Percentiles rank a stretch among this genome's conserved stretches.
Conservation (phyloP, 2,797 vertebrate genomes). For the Melanitta fusca region DNA sequence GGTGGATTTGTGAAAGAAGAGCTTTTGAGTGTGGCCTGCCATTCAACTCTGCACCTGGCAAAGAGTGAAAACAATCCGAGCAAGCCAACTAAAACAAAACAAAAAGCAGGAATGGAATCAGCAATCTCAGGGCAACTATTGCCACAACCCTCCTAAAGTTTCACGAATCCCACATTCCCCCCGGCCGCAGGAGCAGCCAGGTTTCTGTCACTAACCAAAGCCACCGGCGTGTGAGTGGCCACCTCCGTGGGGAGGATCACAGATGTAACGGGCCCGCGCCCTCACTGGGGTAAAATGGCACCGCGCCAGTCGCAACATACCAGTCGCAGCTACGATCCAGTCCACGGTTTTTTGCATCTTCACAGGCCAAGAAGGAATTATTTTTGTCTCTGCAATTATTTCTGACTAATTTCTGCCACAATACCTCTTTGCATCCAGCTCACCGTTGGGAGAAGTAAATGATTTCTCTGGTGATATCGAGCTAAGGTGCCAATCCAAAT, state of each 20-base stretch:
- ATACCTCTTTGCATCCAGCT: slow-evolving; percentile 3
- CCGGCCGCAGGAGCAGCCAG: slow-evolving; percentile 57
- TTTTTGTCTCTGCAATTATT: slow-evolving; percentile 36
- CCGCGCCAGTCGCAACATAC: neutral
- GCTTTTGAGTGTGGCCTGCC: slow-evolving; percentile 75
- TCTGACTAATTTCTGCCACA: slow-evolving; percentile 43
- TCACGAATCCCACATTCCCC: slow-evolving; percentile 48
- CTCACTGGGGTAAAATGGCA: neutral
- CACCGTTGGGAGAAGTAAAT: neutral
- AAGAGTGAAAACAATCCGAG: slow-evolving; percentile 65
- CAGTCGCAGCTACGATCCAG: slow-evolving; percentile 27
- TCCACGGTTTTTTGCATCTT: neutral
- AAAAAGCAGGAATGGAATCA: slow-evolving; percentile 71
- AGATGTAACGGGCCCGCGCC: neutral
- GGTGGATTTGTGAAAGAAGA: slow-evolving; percentile 76
- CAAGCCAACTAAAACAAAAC: slow-evolving; percentile 71
- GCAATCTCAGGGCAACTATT: slow-evolving; percentile 72
- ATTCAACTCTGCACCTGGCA: slow-evolving; percentile 78
- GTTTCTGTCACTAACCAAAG: slow-evolving; percentile 63
- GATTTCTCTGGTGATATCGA: slow-evolving; percentile 3
- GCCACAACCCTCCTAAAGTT: slow-evolving; percentile 59
- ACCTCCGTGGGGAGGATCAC: neutral
- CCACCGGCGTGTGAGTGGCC: slow-evolving; percentile 3
- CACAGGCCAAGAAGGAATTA: neutral
- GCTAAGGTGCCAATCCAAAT: slow-evolving; percentile 25